Evolutionary conservation across 2,113 vertebrate genomes (phyloP), one percentile per base, ranked within the genome.

Genomic region (Nerophis ophidion): DNA sequence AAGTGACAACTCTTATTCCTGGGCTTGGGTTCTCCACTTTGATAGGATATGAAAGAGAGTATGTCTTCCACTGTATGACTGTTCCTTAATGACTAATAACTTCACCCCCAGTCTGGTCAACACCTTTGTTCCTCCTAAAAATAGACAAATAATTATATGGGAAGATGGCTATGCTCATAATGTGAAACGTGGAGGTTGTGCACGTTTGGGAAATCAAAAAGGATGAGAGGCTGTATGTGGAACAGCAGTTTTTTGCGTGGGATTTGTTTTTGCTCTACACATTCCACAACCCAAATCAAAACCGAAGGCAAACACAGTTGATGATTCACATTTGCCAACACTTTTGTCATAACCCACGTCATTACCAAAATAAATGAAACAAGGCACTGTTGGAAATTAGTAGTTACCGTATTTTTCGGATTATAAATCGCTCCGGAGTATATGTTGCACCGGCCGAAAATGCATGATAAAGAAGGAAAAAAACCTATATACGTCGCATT

Each of bases 161-260:
- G 7, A 52, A 61, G 34, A 61, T 59, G 44, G 59, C 61, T 61
- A 58, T 65, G 59, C 68, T 67, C 63, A 62, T 35, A 68, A 76
- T 65, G 54, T 61, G 66, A 72, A 79, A 74, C 70, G 58, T 66
- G 44, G 65, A 75, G 72, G 67, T 60, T 0, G 7, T 68, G 66
- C 59, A 55, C 76, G 4, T 72, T 48, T 26, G 83, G 81, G 76
- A 85, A 81, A 84, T 84, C 66, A 76, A 54, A 75, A 70, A 67
- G 65, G 47, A 69, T 79, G 72, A 52, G 56, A 63, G 62, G 26
- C 56, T 72, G 70, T 81, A 71, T 67, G 33, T 34, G 51, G 50
- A 35, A 34, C 51, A 8, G 33, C 6, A 53, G 13, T 36, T 51
- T 35, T 35, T 51, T 34, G 60, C 71, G 55, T 44, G 7, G 17